Evolutionary conservation across 92 coral and sea anemone genomes (phyloP).

Genomic region (Siderastrea radians): DNA sequence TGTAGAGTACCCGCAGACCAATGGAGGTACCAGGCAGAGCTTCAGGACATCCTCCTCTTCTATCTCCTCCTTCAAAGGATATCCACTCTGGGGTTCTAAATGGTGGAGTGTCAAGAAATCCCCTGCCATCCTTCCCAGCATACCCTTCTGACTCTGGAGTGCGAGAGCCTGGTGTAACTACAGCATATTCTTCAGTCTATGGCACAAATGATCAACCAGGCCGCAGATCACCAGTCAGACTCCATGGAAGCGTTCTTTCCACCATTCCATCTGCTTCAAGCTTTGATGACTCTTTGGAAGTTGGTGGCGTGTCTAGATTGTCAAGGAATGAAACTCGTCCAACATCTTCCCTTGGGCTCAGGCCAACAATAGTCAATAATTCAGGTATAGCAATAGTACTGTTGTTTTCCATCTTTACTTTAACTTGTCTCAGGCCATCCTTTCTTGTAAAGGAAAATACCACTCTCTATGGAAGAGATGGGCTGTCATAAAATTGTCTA

Average conservation of each 20-base stretch:
- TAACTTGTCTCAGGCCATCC: too few species aligned
- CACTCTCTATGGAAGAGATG: too few species aligned
- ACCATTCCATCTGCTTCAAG: constrained; percentile 44
- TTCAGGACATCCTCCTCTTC: constrained; percentile 2
- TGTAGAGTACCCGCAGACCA: constrained; percentile 24
- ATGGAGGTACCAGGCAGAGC: not conserved
- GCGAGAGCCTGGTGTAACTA: not conserved
- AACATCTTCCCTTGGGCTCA: constrained; percentile 62
- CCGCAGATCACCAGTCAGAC: constrained; percentile 32
- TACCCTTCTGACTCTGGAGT: not conserved
- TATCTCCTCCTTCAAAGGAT: constrained; percentile 54
- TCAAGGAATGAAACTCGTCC: constrained; percentile 52
- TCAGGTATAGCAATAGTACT: constrained; percentile 60
- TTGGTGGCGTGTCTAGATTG: constrained; percentile 41
- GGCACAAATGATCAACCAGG: constrained; percentile 13
- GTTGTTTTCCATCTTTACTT: too few species aligned
- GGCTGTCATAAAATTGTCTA: too few species aligned
- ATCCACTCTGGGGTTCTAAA: not conserved
- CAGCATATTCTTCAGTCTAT: constrained; percentile 33
- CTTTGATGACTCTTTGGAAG: constrained; percentile 87
- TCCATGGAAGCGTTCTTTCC: constrained; percentile 20
- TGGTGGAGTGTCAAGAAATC: constrained; percentile 12
- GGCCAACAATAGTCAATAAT: constrained; percentile 64
- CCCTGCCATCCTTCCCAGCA: not conserved
- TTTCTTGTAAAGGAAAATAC: not conserved